Base-by-base conservation (phyloP, 2,888 invertebrate genomes). In the Stegophylla sp. region DNA sequence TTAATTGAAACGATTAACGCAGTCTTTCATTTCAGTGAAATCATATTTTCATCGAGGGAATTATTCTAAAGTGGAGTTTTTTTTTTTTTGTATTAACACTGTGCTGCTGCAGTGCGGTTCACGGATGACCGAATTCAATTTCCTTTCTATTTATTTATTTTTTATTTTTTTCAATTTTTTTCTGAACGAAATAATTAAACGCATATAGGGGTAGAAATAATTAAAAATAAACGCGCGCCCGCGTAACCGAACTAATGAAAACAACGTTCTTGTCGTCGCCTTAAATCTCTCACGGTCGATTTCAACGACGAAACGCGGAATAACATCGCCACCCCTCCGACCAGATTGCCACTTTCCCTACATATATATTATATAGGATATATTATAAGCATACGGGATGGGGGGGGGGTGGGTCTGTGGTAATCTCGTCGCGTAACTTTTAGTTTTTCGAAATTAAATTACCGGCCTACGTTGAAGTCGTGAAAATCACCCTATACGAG, bases 71-170 rank as follows among this genome's bases (percentile, higher is more conserved):
- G 15, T 9, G 34, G 17, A 13, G n/a, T 74, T 61, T 15, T 59
- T n/a, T 20, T 43, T 72, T 53, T 41, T 13, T 41, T 15, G n/a
- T n/a, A n/a, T 34, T 34, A 23, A 23, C 20, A 13, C 45, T 45
- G 4, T 43, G 43, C 10, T 53, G 23, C 15, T 23, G 17, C 2
- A 7, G 15, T 15, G 10, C 61, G n/a, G 17, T 64, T 64, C 2
- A 64, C 51, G 64, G 64, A 75, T 41, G 64, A 64, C 41, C 3
- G 51, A 64, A 64, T 75, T 75, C 75, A 64, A 75, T 75, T 75
- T 75, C 64, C 64, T 64, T 64, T 51, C 5, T n/a, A n/a, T n/a
- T n/a, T n/a, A n/a, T n/a, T n/a, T n/a, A n/a, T n/a, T n/a, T 45
- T 45, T 12, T 1, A 7, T 3, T 66, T 13, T 23, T 56, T 56